Evolutionary conservation across 2,113 vertebrate species (phyloP).

Genomic region (Pseudorectes ferrugineus): DNA sequence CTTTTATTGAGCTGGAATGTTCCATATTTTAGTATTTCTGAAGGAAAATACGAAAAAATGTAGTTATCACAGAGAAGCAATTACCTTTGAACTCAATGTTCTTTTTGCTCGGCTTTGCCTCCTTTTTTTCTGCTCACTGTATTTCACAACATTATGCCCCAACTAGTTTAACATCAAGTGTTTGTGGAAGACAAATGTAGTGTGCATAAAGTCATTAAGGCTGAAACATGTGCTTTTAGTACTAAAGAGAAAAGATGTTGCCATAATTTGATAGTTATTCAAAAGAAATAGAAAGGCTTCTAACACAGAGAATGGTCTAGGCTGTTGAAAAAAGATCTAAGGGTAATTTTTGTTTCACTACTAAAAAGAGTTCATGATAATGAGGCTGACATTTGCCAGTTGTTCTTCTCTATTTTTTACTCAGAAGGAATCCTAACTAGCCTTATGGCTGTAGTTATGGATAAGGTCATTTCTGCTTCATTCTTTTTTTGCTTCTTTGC

Average conservation of each 20-base stretch:
- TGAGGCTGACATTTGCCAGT: slow-evolving; percentile 62
- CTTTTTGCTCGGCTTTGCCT: neutral
- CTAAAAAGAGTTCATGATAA: slow-evolving; percentile 41
- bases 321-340: slow-evolving; percentile 5
- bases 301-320: neutral
- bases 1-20: neutral
- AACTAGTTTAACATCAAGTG: neutral
- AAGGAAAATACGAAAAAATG: neutral
- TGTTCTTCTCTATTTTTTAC: slow-evolving; percentile 63
- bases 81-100: neutral
- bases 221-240: neutral
- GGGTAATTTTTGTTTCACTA: slow-evolving; percentile 14
- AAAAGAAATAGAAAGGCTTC: neutral
- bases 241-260: neutral
- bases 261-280: neutral
- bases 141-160: neutral
- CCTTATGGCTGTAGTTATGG: neutral
- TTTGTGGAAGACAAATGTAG: neutral
- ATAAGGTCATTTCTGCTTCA: slow-evolving; percentile 27
- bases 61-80: neutral
- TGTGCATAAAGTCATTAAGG: neutral
- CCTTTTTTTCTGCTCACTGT: neutral
- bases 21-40: neutral
- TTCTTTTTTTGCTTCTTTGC: neutral
- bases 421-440: slow-evolving; percentile 53